phyloP scores from a whole-genome alignment of 2,113 vertebrate species.

The Amphilophus citrinellus region DNA sequence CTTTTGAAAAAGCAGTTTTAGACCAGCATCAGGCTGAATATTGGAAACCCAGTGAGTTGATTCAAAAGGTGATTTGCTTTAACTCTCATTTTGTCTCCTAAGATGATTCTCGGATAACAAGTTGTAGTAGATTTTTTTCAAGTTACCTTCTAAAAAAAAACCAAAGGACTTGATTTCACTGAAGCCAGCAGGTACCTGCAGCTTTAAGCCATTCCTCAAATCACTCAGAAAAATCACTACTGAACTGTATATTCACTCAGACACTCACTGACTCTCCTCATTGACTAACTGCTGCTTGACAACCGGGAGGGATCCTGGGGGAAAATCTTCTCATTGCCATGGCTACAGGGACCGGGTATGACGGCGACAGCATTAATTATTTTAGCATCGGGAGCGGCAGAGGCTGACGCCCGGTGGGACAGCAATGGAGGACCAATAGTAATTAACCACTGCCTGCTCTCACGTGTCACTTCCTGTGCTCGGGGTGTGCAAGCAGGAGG shows the following conservation, averaged over 20 bases:
- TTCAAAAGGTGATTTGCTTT: neutral
- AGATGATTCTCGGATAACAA: neutral
- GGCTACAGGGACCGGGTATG: conserved; percentile 76
- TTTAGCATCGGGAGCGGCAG: conserved; percentile 66
- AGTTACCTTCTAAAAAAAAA: neutral
- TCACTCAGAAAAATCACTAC: conserved; percentile 23
- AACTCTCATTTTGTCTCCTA: neutral
- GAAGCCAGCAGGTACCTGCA: conserved; percentile 25
- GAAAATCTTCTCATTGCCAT: conserved; percentile 76
- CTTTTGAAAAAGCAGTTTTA: neutral
- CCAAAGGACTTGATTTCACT: neutral
- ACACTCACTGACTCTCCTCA: conserved; percentile 37
- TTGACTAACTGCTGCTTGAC: conserved; percentile 65
- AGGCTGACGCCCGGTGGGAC: conserved; percentile 73
- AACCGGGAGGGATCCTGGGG: conserved; percentile 52
- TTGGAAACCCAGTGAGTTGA: neutral
- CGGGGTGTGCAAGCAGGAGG: conserved; percentile 57
- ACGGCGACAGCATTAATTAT: conserved; percentile 79
- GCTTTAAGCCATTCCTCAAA: conserved; percentile 22
- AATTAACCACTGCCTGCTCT: conserved; percentile 81
- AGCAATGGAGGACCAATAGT: conserved; percentile 69
- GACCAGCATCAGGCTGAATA: neutral
- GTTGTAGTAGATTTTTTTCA: neutral
- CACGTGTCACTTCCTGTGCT: conserved; percentile 79
- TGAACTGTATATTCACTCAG: conserved; percentile 8